A percentile compares a stretch with the other conserved stretches of the same genome.
Evolutionary conservation across 2,888 invertebrate genomes (phyloP).

Genomic region (Scaptomyza polygonia): DNA sequence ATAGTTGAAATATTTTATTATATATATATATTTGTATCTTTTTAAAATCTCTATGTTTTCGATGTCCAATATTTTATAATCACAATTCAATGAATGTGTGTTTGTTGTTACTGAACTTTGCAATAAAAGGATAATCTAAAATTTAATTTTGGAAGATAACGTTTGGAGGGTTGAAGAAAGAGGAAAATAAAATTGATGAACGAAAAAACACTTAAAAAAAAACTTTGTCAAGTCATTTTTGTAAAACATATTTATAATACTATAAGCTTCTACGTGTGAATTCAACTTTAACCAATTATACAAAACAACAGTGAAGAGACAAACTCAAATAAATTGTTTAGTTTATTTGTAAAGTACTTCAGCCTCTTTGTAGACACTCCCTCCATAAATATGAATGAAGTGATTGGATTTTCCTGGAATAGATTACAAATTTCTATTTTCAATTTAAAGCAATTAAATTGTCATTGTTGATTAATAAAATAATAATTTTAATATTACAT

Average conservation of each 20-base stretch:
- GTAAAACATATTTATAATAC: constrained; percentile 52
- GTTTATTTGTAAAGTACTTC: constrained; percentile 58
- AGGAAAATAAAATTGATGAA: constrained; percentile 1
- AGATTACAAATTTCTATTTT: constrained; percentile 73
- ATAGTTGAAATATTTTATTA: constrained; percentile 67
- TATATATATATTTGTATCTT: constrained; percentile 71
- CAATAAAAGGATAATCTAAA: constrained; percentile 39
- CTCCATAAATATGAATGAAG: constrained; percentile 66
- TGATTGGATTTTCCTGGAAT: constrained; percentile 77
- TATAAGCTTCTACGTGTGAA: constrained; percentile 58
- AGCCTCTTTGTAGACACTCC: constrained; percentile 67
- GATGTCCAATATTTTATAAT: constrained; percentile 74
- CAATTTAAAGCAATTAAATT: constrained; percentile 79
- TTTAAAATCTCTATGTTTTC: constrained; percentile 75
- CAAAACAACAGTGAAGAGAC: constrained; percentile 35
- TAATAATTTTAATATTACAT: constrained; percentile 77
- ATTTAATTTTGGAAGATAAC: constrained; percentile 48
- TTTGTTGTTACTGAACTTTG: constrained; percentile 66
- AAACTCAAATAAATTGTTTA: constrained; percentile 44
- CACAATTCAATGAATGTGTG: constrained; percentile 69
- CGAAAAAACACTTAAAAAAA: constrained; percentile 24
- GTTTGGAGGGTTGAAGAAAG: constrained; percentile 8
- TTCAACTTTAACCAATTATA: constrained; percentile 43
- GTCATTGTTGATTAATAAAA: constrained; percentile 79
- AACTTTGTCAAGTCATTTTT: constrained; percentile 53